Evolutionary conservation across 2,113 vertebrate species (phyloP).

Genomic region (Serranochromis macrocephalus): DNA sequence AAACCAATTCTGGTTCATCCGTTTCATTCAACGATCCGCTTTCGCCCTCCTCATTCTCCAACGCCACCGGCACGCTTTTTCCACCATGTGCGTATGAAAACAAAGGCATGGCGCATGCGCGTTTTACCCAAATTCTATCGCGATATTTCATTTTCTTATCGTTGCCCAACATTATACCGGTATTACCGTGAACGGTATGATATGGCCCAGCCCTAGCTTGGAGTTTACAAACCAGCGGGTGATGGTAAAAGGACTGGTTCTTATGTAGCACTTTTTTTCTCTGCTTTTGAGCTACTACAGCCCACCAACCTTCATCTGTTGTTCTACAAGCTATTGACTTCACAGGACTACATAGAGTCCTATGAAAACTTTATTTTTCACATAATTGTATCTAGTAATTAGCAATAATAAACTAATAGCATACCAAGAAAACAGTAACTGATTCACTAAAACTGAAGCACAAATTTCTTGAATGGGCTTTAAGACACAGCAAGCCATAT

Average conservation of each 20-base stretch:
- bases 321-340: neutral
- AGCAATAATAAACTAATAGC: neutral
- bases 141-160: neutral
- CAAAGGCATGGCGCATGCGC: fast-evolving
- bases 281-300: neutral
- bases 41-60: neutral
- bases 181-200: neutral
- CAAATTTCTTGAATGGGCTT: neutral
- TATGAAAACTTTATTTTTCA: neutral
- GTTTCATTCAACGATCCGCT: neutral
- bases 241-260: neutral
- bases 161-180: neutral
- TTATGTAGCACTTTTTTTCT: neutral
- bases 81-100: fast-evolving
- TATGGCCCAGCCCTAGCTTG: neutral
- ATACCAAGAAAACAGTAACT: neutral
- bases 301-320: neutral
- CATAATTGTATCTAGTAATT: neutral
- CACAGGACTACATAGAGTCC: neutral
- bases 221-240: neutral
- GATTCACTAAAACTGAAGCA: neutral
- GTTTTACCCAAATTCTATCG: neutral
- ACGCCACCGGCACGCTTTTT: fast-evolving
- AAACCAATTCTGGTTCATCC: fast-evolving
- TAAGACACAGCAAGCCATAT: neutral